Percentiles rank a stretch among this genome's conserved stretches.
Evolutionary conservation across 2,113 vertebrate species (phyloP).

Genomic region (Aptenodytes forsteri): DNA sequence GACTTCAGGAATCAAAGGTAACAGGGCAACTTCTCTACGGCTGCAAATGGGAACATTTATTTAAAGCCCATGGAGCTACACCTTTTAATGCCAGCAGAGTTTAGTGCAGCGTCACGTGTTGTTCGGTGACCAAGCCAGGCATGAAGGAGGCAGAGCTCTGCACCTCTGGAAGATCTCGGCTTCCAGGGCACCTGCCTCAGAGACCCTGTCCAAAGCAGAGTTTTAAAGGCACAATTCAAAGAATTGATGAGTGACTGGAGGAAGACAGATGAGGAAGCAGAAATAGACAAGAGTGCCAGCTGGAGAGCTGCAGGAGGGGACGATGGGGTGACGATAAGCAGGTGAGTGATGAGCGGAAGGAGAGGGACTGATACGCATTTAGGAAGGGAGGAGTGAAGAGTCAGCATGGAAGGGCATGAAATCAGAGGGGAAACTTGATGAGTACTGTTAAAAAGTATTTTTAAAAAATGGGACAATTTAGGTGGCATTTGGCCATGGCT

Average conservation of each 20-base stretch:
- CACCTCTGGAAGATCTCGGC: not conserved
- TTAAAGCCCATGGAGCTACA: not conserved
- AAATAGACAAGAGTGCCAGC: not conserved
- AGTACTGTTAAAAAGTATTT: not conserved
- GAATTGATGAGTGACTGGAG: not conserved
- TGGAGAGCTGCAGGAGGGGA: not conserved
- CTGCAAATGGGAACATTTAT: not conserved
- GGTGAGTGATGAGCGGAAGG: not conserved
- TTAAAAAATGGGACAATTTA: not conserved
- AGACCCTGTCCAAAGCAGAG: not conserved
- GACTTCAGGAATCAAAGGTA: not conserved
- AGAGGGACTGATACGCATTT: not conserved
- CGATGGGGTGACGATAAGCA: fast-evolving
- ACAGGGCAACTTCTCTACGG: not conserved
- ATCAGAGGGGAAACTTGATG: not conserved
- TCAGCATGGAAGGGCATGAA: not conserved
- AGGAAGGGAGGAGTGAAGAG: not conserved
- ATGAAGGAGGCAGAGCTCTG: not conserved
- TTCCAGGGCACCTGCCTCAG: not conserved
- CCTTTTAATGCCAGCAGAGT: not conserved
- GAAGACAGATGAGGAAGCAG: not conserved
- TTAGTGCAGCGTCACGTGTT: fast-evolving
- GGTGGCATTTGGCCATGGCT: not conserved
- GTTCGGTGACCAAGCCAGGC: not conserved
- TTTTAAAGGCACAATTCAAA: not conserved